A percentile compares a stretch with the other conserved stretches of the same genome.
Conservation (phyloP, 2,113 vertebrate genomes). For the Rissa tridactyla region DNA sequence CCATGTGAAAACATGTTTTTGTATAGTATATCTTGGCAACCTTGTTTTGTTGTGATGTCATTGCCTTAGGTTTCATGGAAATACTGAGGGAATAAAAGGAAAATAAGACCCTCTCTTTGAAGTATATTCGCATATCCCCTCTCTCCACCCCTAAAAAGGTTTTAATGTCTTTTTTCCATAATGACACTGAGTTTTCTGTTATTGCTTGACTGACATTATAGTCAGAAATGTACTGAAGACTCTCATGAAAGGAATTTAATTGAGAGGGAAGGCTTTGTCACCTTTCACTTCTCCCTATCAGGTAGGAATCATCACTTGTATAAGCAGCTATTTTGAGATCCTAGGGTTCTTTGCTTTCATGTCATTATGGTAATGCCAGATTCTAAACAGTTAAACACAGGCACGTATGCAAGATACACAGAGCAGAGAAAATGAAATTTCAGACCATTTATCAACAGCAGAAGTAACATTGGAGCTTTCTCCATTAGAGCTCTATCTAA, state of each 20-base stretch:
- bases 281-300: slow-evolving; percentile 1
- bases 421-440: slow-evolving; percentile 46
- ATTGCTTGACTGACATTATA: slow-evolving; percentile 7
- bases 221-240: neutral
- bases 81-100: slow-evolving; percentile 59
- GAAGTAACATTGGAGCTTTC: slow-evolving; percentile 35
- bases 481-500: slow-evolving; percentile 56
- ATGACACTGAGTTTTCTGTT: slow-evolving; percentile 34
- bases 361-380: neutral
- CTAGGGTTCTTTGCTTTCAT: neutral
- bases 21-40: slow-evolving; percentile 79
- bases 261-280: neutral
- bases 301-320: neutral
- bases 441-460: slow-evolving; percentile 49
- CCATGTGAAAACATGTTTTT: slow-evolving; percentile 81
- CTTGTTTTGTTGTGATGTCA: slow-evolving; percentile 81
- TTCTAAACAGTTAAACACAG: slow-evolving; percentile 27
- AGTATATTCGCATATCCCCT: slow-evolving; percentile 20
- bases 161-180: slow-evolving; percentile 27
- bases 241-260: slow-evolving; percentile 16
- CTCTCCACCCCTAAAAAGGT: neutral
- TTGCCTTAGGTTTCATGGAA: slow-evolving; percentile 73
- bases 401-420: neutral
- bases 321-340: neutral
- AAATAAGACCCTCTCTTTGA: slow-evolving; percentile 62